A percentile compares a stretch with the other conserved stretches of the same genome.
These are phyloP conservation scores for Thereva unica DNA, from an alignment of 2,888 invertebrate species.

Conservation along the genomic window DNA sequence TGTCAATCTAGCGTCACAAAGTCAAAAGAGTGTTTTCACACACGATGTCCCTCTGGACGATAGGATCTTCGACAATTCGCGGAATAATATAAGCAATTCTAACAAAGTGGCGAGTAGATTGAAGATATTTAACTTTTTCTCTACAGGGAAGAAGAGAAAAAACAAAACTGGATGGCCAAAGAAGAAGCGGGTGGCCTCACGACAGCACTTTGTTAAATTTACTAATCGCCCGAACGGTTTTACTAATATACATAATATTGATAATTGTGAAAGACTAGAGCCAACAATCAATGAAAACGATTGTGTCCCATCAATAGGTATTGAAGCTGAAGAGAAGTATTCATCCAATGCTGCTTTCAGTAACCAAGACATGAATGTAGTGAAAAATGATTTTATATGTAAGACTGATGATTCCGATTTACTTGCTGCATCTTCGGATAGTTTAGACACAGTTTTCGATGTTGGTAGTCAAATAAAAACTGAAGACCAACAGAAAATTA, in stretches of 20 bases:
- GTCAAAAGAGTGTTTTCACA: conserved; percentile 45
- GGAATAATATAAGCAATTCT: background rate
- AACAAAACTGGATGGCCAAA: conserved; percentile 83
- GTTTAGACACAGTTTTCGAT: conserved; percentile 56
- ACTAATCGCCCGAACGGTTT: background rate
- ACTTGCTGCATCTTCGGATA: conserved; percentile 57
- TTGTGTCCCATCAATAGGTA: background rate
- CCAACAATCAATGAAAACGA: background rate
- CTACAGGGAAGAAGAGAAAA: conserved; percentile 55
- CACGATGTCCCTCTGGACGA: conserved; percentile 54
- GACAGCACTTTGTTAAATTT: conserved; percentile 32
- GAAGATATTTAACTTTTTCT: conserved; percentile 36
- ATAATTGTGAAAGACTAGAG: background rate
- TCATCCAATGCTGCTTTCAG: conserved; percentile 19
- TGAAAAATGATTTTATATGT: conserved; percentile 55
- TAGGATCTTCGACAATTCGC: conserved; percentile 39
- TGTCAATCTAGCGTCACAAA: background rate
- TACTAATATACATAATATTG: background rate
- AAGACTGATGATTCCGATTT: conserved; percentile 57
- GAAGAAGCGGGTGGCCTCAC: conserved; percentile 54
- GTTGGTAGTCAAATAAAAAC: conserved; percentile 49
- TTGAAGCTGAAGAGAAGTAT: too few relatives aligned
- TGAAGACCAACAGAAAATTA: conserved; percentile 35
- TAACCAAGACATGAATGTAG: conserved; percentile 46
- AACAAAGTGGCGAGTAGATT: conserved; percentile 10